Conservation (phyloP, 2,888 invertebrate species). For the Schrankia costaestrigalis region DNA sequence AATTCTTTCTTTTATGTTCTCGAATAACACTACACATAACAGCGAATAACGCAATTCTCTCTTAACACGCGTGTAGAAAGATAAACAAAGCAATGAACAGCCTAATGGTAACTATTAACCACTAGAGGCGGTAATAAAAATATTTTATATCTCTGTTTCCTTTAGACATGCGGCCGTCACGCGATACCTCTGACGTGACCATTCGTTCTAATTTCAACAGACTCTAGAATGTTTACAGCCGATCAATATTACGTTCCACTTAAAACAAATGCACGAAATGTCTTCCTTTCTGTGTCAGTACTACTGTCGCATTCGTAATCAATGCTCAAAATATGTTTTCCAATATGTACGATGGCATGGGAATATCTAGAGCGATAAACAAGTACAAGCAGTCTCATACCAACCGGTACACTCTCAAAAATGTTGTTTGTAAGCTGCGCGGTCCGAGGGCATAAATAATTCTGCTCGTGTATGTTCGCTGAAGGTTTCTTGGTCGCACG, state of each 20-base stretch:
- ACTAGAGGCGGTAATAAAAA: constrained; percentile 60
- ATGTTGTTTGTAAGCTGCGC: constrained; percentile 21
- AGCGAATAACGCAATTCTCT: constrained; percentile 19
- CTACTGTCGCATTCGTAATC: too few species aligned
- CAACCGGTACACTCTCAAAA: constrained; percentile 11
- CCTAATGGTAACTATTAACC: constrained; percentile 57
- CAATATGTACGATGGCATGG: constrained; percentile 6
- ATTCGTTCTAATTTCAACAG: constrained; percentile 56
- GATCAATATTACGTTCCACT: constrained; percentile 38
- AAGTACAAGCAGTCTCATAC: constrained; percentile 17
- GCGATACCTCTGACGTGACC: constrained; percentile 50
- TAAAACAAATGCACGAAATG: constrained; percentile 16
- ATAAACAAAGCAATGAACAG: constrained; percentile 58
- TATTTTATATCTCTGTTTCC: constrained; percentile 58
- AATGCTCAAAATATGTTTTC: constrained; percentile 20
- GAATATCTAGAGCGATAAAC: constrained; percentile 18
- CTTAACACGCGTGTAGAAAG: constrained; percentile 32
- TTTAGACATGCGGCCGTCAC: constrained; percentile 48
- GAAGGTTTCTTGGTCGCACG: constrained; percentile 20
- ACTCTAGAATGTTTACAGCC: constrained; percentile 34
- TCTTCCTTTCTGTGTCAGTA: constrained; percentile 18
- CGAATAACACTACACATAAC: constrained; percentile 23
- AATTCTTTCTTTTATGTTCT: constrained; percentile 21
- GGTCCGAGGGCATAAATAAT: constrained; percentile 31
- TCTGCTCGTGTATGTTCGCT: constrained; percentile 28